Evolutionary conservation across 2,797 vertebrate genomes (phyloP).

Genomic region (Trachops cirrhosus): DNA sequence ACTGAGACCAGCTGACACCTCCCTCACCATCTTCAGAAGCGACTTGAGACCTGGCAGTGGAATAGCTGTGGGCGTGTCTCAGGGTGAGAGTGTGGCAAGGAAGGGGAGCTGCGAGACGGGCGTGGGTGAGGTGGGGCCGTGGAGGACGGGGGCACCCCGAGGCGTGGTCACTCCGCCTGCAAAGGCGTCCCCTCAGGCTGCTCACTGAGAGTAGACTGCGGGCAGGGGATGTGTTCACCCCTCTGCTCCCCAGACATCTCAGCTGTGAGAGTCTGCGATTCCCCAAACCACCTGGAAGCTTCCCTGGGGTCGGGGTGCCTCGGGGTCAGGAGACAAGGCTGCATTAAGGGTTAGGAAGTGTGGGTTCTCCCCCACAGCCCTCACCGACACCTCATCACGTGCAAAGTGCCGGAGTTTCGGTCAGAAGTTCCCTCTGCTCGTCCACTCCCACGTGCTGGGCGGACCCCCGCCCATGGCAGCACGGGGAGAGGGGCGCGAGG

Average conservation of each 20-base stretch:
- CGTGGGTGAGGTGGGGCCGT: background rate
- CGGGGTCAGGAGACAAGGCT: background rate
- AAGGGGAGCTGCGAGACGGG: fast-evolving
- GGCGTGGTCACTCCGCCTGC: fast-evolving
- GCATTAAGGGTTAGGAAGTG: too few relatives aligned
- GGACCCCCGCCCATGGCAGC: background rate
- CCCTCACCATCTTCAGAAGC: background rate
- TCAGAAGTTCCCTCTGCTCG: background rate
- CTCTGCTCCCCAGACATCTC: background rate
- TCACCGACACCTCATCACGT: fast-evolving
- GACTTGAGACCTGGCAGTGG: fast-evolving
- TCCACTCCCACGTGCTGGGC: fast-evolving
- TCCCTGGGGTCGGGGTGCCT: background rate
- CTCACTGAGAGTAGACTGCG: background rate
- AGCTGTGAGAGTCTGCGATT: background rate
- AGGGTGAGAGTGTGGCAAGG: fast-evolving
- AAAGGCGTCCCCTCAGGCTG: background rate
- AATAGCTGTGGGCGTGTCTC: fast-evolving
- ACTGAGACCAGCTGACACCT: background rate
- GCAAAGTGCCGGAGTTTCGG: background rate
- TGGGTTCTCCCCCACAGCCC: too few relatives aligned
- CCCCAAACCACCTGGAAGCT: background rate
- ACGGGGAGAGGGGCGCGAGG: fast-evolving
- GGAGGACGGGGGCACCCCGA: background rate
- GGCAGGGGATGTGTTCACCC: fast-evolving